Evolutionary conservation across 2,797 vertebrate genomes (phyloP), one percentile per base, ranked within the genome.

Genomic region (Carapus acus): DNA sequence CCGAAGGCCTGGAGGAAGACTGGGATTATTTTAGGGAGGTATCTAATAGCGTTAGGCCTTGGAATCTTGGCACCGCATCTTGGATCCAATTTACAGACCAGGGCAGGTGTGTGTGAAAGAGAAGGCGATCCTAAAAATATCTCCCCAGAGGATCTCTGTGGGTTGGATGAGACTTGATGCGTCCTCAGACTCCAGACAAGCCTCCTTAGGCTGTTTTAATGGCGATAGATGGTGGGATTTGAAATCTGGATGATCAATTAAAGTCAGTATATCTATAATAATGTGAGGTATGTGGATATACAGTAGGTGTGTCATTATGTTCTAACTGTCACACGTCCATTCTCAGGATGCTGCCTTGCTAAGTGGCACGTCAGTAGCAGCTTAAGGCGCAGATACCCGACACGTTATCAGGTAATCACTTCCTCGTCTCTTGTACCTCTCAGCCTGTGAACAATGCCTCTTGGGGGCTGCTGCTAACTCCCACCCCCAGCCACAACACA

Each of bases 61-160:
- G 78, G 75, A 74, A 75, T 86, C 84, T 86, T 89, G 84, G 45
- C 83, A 8, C 14, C 75, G 79, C 60, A 80, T 85, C 77, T 76
- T 74, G 83, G 76, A 61, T 86, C 84, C 74, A 86, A 85, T 85
- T 91, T 92, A 94, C 75, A 86, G 88, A 90, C 85, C 74, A 84
- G 52, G 81, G 86, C 93, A 96, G 94, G 91, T 97, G 93, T 82
- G 93, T 82, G 82, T 65, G 88, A 86, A 91, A 87, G 80, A 82
- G 83, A 85, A 83, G 82, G 70, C 75, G 39, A 36, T 39, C 45
- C 91, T 92, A 94, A 91, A 94, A 91, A 95, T 95, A 96, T 69
- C 50, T 51, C 43, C 74, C n/a, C 79, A 74, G 85, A 87, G 84
- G 77, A 86, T 82, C 80, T 82, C 65, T 45, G 69, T 21, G 71